Conservation (phyloP, 2,797 vertebrate genomes). For the Halcyon chelicuti region DNA sequence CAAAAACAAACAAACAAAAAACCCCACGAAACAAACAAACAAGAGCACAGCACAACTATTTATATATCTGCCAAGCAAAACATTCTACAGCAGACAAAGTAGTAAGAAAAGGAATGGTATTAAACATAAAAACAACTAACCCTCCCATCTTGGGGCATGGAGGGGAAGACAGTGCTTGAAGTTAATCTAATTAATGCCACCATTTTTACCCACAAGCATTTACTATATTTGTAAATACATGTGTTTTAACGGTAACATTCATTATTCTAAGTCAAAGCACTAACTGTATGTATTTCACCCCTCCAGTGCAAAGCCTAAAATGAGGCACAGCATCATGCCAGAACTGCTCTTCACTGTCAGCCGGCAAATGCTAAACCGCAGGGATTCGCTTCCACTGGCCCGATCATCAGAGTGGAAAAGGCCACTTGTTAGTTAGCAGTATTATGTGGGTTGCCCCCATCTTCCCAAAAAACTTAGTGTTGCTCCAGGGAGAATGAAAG, state of each 20-base stretch:
- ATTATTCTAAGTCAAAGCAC: not conserved
- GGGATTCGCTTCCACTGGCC: not conserved
- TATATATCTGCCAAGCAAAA: not conserved
- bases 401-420: accelerated
- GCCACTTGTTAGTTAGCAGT: not conserved
- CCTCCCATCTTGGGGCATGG: not conserved
- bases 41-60: not conserved
- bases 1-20: not conserved
- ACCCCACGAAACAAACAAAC: not conserved
- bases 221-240: not conserved
- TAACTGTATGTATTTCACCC: not conserved
- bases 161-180: not conserved
- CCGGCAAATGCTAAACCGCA: accelerated
- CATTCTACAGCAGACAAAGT: not conserved
- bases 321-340: not conserved
- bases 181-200: not conserved
- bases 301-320: not conserved
- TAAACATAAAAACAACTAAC: not conserved
- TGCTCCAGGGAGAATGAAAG: not conserved
- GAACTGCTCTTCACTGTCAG: not conserved
- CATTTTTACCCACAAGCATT: not conserved
- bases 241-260: not conserved
- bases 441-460: not conserved
- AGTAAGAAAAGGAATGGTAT: not conserved
- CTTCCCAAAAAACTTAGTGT: not conserved